Conservation (phyloP, 2,113 vertebrate species). For the Nothoprocta perdicaria region DNA sequence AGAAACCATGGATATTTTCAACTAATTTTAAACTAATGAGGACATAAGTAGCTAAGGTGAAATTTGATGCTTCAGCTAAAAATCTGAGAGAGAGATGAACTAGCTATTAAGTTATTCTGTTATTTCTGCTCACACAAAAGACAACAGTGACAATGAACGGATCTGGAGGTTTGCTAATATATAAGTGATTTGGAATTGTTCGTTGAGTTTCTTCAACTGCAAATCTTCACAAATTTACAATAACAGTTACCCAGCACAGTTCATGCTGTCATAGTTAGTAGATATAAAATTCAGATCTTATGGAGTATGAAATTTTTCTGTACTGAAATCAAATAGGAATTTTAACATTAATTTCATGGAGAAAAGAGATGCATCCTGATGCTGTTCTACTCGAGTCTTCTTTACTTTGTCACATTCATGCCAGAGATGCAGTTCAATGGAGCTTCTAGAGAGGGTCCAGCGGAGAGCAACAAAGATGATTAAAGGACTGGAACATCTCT, state of each 20-base stretch:
- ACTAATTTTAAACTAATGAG: not conserved
- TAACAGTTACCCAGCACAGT: constrained; percentile 3
- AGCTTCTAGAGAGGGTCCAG: too few relatives aligned
- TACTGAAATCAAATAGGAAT: not conserved
- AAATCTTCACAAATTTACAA: not conserved
- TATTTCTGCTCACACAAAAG: not conserved
- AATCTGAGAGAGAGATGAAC: not conserved
- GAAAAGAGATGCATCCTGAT: not conserved
- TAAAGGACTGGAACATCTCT: too few relatives aligned
- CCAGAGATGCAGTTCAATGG: not conserved
- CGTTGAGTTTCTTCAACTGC: not conserved
- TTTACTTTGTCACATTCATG: not conserved
- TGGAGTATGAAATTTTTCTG: constrained; percentile 15
- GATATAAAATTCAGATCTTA: not conserved
- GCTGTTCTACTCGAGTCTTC: not conserved
- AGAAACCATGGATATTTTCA: not conserved
- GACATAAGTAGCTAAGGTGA: not conserved
- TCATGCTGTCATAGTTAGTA: constrained; percentile 32
- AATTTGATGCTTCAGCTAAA: not conserved
- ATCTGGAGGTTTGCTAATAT: not conserved
- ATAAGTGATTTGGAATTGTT: constrained; percentile 6
- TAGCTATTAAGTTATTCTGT: not conserved
- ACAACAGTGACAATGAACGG: not conserved
- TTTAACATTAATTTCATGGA: not conserved
- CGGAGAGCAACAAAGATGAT: too few relatives aligned